Conservation (phyloP, 2,888 invertebrate species). For the Zygaena filipendulae region DNA sequence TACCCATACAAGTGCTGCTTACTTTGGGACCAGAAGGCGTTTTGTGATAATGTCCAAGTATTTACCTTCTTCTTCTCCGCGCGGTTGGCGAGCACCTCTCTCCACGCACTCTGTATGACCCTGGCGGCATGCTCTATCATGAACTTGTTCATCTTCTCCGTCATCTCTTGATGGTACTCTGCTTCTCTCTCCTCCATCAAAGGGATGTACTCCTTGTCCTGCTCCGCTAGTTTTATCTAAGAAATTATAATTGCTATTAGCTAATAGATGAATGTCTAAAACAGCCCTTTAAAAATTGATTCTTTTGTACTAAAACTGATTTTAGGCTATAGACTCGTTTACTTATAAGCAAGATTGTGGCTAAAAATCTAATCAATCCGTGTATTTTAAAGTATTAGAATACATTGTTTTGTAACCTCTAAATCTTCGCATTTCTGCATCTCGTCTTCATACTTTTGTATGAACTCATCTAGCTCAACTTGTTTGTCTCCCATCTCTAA, state of each 20-base stretch:
- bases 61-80: constrained; percentile 52
- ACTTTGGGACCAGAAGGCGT: too few relatives aligned
- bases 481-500: constrained; percentile 69
- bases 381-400: too few relatives aligned
- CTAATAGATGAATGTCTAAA: not conserved
- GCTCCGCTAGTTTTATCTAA: constrained; percentile 56
- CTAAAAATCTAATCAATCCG: too few relatives aligned
- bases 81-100: constrained; percentile 41
- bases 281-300: too few relatives aligned
- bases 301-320: too few relatives aligned
- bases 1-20: too few relatives aligned
- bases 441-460: constrained; percentile 59
- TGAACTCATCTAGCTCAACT: constrained; percentile 57
- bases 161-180: constrained; percentile 64
- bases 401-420: too few relatives aligned
- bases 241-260: constrained; percentile 1
- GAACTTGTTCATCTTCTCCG: constrained; percentile 58
- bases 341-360: too few relatives aligned
- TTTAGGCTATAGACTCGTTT: too few relatives aligned
- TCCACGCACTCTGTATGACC: constrained; percentile 50
- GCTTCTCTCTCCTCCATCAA: constrained; percentile 68
- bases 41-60: too few relatives aligned
- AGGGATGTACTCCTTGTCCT: constrained; percentile 61
- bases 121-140: constrained; percentile 46
- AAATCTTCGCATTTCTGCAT: constrained; percentile 44